Base-by-base conservation (phyloP, 2,113 vertebrate species). In the Laticauda colubrina region DNA sequence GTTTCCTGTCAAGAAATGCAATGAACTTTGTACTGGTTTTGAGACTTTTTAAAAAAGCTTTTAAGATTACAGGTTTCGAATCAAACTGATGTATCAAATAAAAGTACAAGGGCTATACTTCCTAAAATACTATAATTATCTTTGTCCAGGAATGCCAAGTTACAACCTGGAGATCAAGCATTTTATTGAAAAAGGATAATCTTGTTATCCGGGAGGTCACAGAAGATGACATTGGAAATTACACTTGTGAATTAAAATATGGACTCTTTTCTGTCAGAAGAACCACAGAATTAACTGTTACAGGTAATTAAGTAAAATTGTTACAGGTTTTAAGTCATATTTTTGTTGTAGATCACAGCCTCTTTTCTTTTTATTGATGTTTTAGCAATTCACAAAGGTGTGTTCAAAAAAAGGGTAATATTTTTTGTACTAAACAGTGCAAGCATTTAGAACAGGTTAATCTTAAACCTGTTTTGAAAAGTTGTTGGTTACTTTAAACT, bases 191-290 rank as follows among this genome's bases (percentile, higher is more conserved):
- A 96, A 98, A 97, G 96, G 98, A 99, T 92, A 98, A 95, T 11
- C 97, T 99, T 45, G 98, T 98, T 91, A 99, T 99, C 97, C 98
- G 97, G 95, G 99, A 99, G 95, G 99, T 99, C 95, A 98, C 97
- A 96, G 99, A 99, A 97, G 99, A 99, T 93, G 99, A 99, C 97
- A 99, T 99, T 97, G 99, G 99, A 97, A 99, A 99, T 98, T 99
- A 99, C 93, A 99, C 99, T 5, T 99, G 99, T 94, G 99, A 99
- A 96, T 96, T 99, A 96, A 98, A 99, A 95, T 99, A 99, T 90
- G 99, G 99, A 96, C 98, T 97, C 96, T 99, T 99, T 96, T 97
- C 99, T 94, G 99, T 99, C 24, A 98, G 99, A 97, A 98, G 99
- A 97, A 99, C 99, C 0, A 99, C 99, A 0, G 98, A 99, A 97